phyloP scores from a whole-genome alignment of 2,797 vertebrate species.

The Denticeps clupeoides region DNA sequence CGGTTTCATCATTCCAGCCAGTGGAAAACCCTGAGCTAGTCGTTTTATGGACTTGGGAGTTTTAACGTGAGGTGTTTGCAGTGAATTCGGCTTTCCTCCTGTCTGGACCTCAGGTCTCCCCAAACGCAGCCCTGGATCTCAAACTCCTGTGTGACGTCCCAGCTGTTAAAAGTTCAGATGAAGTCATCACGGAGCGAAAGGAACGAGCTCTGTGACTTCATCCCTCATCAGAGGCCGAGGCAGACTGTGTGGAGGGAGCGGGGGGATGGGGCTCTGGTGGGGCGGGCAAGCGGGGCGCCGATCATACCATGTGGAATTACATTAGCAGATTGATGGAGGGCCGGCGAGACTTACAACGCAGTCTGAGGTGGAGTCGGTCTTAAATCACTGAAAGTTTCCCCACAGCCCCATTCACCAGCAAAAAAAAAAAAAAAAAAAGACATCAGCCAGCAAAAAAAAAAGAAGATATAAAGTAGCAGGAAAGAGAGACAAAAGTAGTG shows the following conservation, averaged over 20 bases:
- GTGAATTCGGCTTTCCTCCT: no score
- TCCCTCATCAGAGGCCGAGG: slow-evolving; percentile 32
- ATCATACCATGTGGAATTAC: slow-evolving; percentile 52
- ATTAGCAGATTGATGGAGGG: slow-evolving; percentile 41
- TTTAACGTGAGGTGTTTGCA: no score
- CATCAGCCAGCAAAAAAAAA: no score
- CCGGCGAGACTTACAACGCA: neutral
- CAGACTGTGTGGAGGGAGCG: neutral
- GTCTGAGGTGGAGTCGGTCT: no score
- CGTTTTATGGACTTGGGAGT: neutral
- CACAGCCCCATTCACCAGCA: no score
- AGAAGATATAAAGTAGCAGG: no score
- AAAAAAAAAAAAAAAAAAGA: no score
- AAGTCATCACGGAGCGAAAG: slow-evolving; percentile 44
- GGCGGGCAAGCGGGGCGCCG: slow-evolving; percentile 35
- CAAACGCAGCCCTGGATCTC: no score
- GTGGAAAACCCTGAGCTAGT: neutral
- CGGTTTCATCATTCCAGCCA: neutral
- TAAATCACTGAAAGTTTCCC: no score
- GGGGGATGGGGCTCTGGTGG: slow-evolving; percentile 24
- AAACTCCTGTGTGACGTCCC: slow-evolving; percentile 11
- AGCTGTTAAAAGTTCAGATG: slow-evolving; percentile 46
- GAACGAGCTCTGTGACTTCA: slow-evolving; percentile 32
- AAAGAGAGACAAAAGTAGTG: neutral
- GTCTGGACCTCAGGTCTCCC: no score